These are phyloP conservation scores for Trichogramma dendrolimi DNA, from an alignment of 2,888 invertebrate genomes.

Conservation along the genomic window DNA sequence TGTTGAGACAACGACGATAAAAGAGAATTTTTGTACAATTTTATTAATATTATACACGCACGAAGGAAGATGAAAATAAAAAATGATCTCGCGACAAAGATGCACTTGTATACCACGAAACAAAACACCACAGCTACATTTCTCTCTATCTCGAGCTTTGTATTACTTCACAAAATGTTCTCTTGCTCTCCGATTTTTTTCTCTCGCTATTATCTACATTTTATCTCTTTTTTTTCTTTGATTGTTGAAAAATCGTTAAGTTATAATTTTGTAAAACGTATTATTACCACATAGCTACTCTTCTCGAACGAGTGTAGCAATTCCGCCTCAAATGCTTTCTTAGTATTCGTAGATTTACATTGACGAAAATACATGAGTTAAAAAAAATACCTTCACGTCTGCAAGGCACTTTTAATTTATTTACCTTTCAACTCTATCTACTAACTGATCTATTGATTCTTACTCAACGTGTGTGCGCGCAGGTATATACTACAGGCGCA, in stretches of 20 bases:
- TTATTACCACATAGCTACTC: slow-evolving; percentile 29
- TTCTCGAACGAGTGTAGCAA: slow-evolving; percentile 43
- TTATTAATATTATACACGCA: neutral
- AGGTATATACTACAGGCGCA: no score
- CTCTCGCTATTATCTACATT: slow-evolving; percentile 11
- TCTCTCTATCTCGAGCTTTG: slow-evolving; percentile 8
- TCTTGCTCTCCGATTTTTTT: slow-evolving; percentile 9
- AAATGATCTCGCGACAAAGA: slow-evolving; percentile 28
- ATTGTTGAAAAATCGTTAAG: neutral
- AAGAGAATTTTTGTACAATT: neutral
- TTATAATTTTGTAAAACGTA: neutral
- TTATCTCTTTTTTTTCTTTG: slow-evolving; percentile 7
- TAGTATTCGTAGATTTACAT: slow-evolving; percentile 50
- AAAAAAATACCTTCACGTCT: slow-evolving; percentile 13
- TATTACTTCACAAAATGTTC: neutral
- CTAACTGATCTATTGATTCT: neutral
- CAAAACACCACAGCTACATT: neutral
- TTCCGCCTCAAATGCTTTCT: slow-evolving; percentile 45
- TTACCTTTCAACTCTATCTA: neutral
- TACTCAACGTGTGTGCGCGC: no score
- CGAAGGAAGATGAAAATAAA: neutral
- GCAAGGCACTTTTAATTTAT: slow-evolving; percentile 11
- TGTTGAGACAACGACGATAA: neutral
- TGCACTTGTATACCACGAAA: slow-evolving; percentile 9
- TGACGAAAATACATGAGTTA: slow-evolving; percentile 48